A percentile compares a stretch with the other conserved stretches of the same genome.
phyloP scores from a whole-genome alignment of 2,888 invertebrate genomes.

The Archips crataeganus region DNA sequence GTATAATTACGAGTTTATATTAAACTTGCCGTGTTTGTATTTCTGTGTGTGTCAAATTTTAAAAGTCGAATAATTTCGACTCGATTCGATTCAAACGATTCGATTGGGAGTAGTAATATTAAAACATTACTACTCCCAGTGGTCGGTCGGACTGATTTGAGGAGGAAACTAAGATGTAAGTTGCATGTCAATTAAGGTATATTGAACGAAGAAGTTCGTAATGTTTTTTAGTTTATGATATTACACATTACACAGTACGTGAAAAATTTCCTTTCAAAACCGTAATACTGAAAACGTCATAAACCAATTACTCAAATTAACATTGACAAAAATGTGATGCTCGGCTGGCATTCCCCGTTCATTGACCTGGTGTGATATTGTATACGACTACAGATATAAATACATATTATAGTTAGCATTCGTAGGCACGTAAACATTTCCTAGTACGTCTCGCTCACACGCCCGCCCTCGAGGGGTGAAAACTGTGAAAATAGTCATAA shows the following conservation, averaged over 20 bases:
- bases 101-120: too few relatives aligned
- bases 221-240: not conserved
- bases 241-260: not conserved
- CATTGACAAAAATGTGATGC: slow-evolving; percentile 5
- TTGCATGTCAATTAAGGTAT: too few relatives aligned
- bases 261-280: not conserved
- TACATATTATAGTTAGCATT: slow-evolving; percentile 39
- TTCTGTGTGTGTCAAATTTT: too few relatives aligned
- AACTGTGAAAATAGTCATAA: slow-evolving; percentile 67
- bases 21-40: too few relatives aligned
- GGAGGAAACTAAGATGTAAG: too few relatives aligned
- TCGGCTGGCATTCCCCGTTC: slow-evolving; percentile 49
- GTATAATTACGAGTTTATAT: too few relatives aligned
- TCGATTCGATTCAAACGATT: too few relatives aligned
- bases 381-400: slow-evolving; percentile 24
- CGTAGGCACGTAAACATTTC: slow-evolving; percentile 61
- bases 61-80: too few relatives aligned
- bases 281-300: not conserved
- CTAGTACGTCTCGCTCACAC: slow-evolving; percentile 55
- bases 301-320: slow-evolving; percentile 13
- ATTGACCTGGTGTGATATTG: slow-evolving; percentile 50
- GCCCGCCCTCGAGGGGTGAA: slow-evolving; percentile 43
- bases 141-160: too few relatives aligned
- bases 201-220: too few relatives aligned
- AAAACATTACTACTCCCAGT: too few relatives aligned